Conservation (phyloP, 2,113 vertebrate species). For the Macrotus californicus region DNA sequence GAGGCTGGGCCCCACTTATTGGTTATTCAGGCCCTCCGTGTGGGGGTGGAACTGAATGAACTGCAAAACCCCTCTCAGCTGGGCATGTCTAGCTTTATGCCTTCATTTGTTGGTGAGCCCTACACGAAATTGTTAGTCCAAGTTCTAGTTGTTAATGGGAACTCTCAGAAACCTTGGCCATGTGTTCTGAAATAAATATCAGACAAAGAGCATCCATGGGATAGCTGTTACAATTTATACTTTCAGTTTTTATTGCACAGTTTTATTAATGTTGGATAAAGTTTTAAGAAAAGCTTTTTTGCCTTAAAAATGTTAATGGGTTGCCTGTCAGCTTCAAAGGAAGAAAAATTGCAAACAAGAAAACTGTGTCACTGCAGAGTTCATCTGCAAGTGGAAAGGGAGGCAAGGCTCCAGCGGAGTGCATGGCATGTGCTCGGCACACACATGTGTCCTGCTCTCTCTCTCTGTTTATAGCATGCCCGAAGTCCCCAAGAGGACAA, state of each 20-base stretch:
- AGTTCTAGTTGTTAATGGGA: not conserved
- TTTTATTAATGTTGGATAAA: conserved; percentile 54
- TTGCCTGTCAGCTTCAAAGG: conserved; percentile 41
- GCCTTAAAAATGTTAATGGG: conserved; percentile 14
- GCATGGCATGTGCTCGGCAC: not conserved
- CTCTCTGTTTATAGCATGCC: not conserved
- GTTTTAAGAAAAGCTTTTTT: conserved; percentile 28
- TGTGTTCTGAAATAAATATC: conserved; percentile 16
- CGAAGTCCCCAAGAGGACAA: not conserved
- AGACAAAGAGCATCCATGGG: not conserved
- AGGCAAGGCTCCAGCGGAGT: not conserved
- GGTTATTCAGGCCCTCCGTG: not conserved
- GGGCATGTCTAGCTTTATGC: not conserved
- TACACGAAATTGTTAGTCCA: not conserved
- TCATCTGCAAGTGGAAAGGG: not conserved
- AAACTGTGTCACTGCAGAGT: not conserved
- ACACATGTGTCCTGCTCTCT: not conserved
- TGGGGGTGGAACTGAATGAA: not conserved
- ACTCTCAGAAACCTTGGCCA: not conserved
- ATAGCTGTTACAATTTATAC: not conserved
- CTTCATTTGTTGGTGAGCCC: not conserved
- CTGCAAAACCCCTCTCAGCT: not conserved
- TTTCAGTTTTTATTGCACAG: conserved; percentile 16
- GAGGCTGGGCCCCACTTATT: not conserved
- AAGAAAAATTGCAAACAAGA: not conserved